phyloP scores from a whole-genome alignment of 2,888 invertebrate genomes.

The Acronicta leporina region DNA sequence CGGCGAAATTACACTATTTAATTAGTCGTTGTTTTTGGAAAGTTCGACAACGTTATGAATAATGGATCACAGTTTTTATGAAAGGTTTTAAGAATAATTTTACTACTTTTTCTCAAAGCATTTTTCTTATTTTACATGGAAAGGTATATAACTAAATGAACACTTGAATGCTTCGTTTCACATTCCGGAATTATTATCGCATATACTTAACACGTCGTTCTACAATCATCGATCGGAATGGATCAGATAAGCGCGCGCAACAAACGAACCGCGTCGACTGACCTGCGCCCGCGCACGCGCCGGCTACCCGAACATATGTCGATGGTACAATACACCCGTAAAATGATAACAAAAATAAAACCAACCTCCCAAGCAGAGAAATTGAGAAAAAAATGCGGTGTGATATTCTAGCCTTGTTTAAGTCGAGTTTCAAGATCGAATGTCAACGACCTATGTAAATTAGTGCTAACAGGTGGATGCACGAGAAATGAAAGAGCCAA shows the following conservation, averaged over 20 bases:
- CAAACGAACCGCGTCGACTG: constrained; percentile 78
- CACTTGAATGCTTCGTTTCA: constrained; percentile 22
- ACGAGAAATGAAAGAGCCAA: constrained; percentile 14
- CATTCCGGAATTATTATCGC: constrained; percentile 38
- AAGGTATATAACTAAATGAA: constrained; percentile 4
- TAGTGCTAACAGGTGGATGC: constrained; percentile 44
- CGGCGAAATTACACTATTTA: constrained; percentile 72
- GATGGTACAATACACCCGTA: constrained; percentile 72
- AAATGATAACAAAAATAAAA: constrained; percentile 86
- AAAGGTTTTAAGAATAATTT: constrained; percentile 4
- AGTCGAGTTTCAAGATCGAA: constrained; percentile 58
- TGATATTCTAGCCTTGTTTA: constrained; percentile 49
- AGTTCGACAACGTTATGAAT: constrained; percentile 44
- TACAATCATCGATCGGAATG: constrained; percentile 50
- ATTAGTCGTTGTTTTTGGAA: constrained; percentile 65
- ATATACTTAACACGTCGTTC: constrained; percentile 40
- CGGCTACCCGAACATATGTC: constrained; percentile 69
- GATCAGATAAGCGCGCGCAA: constrained; percentile 75
- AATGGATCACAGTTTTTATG: constrained; percentile 9
- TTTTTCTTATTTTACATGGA: constrained; percentile 1
- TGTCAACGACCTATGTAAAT: constrained; percentile 56
- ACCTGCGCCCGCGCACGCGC: constrained; percentile 74
- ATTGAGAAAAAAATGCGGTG: constrained; percentile 60
- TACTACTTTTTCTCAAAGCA: neutral
- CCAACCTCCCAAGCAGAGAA: constrained; percentile 77